These are phyloP conservation scores for Apis laboriosa DNA, from an alignment of 1,140 invertebrate genomes.

Conservation along the genomic window DNA sequence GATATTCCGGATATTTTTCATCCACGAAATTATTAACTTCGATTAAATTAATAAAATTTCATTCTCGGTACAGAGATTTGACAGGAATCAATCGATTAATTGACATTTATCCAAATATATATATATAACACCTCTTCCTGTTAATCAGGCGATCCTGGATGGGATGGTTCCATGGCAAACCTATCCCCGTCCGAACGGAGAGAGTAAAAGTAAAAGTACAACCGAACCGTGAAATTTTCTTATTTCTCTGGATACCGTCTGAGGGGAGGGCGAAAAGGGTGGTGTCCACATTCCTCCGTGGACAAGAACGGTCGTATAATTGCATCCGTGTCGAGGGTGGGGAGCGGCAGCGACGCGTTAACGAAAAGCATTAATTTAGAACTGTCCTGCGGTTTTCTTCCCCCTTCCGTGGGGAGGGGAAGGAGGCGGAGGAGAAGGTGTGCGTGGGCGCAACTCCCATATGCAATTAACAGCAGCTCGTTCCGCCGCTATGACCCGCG, in stretches of 20 bases:
- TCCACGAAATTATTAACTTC: too few relatives aligned
- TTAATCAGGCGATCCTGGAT: too few relatives aligned
- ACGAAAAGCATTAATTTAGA: slow-evolving; percentile 73
- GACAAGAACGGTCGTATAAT: slow-evolving; percentile 67
- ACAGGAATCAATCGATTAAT: too few relatives aligned
- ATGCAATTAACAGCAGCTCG: slow-evolving; percentile 65
- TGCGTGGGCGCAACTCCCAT: slow-evolving; percentile 56
- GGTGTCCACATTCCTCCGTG: slow-evolving; percentile 31
- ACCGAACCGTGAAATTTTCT: neutral
- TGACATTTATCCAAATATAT: too few relatives aligned
- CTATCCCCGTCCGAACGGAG: too few relatives aligned
- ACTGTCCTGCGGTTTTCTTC: slow-evolving; percentile 65
- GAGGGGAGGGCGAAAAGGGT: neutral
- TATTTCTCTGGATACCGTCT: neutral
- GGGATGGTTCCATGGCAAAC: too few relatives aligned
- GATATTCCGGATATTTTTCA: too few relatives aligned
- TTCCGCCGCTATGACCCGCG: slow-evolving; percentile 35
- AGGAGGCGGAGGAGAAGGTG: neutral
- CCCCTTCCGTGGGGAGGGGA: slow-evolving; percentile 1
- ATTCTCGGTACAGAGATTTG: too few relatives aligned
- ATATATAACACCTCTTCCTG: too few relatives aligned
- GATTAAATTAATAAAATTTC: too few relatives aligned
- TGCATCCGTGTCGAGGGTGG: slow-evolving; percentile 43
- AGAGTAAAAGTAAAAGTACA: too few relatives aligned
- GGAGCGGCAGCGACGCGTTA: slow-evolving; percentile 52